These are phyloP conservation scores for Leptopilina syphax DNA, from an alignment of 2,888 invertebrate species.

Conservation along the genomic window DNA sequence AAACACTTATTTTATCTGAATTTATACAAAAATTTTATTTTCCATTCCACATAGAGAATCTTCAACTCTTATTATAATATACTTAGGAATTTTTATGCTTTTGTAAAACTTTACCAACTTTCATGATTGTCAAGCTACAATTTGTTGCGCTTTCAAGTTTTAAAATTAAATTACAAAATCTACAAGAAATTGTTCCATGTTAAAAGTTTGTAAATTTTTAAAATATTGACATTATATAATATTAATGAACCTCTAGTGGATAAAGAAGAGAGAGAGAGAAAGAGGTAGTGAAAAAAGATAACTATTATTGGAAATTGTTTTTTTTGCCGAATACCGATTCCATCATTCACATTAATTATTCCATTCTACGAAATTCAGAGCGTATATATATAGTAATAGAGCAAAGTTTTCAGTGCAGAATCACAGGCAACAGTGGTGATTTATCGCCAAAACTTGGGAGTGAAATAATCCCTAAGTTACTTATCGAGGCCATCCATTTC, in stretches of 20 bases:
- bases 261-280: too few species aligned
- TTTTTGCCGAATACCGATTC: not conserved
- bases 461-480: constrained; percentile 38
- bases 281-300: too few species aligned
- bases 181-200: not conserved
- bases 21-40: too few species aligned
- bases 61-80: too few species aligned
- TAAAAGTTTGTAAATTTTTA: not conserved
- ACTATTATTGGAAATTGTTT: not conserved
- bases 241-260: too few species aligned
- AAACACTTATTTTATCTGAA: too few species aligned
- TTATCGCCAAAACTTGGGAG: constrained; percentile 33
- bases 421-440: constrained; percentile 37
- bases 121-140: not conserved
- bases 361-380: constrained; percentile 35
- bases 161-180: not conserved
- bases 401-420: constrained; percentile 17
- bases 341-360: constrained; percentile 23
- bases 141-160: not conserved
- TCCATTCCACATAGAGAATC: too few species aligned
- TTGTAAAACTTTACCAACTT: not conserved
- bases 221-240: too few species aligned
- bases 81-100: too few species aligned
- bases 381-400: not conserved
- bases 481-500: constrained; percentile 37